Evolutionary conservation across 2,888 invertebrate species (phyloP), one percentile per base, ranked within the genome.

Genomic region (Perizoma flavofasciatum): DNA sequence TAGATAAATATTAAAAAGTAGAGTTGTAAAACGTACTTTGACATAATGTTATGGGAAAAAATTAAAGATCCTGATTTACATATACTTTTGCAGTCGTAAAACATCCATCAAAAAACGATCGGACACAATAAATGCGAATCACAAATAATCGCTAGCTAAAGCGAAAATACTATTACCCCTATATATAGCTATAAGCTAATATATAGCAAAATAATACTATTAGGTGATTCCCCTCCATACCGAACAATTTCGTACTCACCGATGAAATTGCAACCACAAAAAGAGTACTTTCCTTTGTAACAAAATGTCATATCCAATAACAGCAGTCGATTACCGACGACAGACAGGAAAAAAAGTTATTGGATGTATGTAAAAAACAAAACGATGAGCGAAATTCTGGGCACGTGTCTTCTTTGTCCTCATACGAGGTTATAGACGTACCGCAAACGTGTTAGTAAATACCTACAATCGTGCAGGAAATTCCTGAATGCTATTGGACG

Each of bases 361-460:
- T 64, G 61, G 60, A 49, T 52, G 55, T 22, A 22, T 22, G 22
- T 52, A 70, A 53, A 66, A 56, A 68, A 63, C 61, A 55, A 68
- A 69, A 67, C 65, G 72, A 72, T 70, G 72, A 67, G 65, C 68
- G 65, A 61, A 71, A 79, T 78, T 73, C 77, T 61, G 69, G 66
- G 67, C 79, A 77, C 78, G 78, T 71, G 71, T 67, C 66, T 59
- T 66, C 72, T 75, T 77, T 77, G 78, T 77, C 73, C 61, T 43
- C 50, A 65, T 62, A 64, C 68, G 73, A 77, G 72, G 77, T 68
- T 73, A 70, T 57, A 63, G 54, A 50, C 59, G 61, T 52, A 50
- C 63, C 63, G 55, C 62, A 60, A 54, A 55, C 54, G 59, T 54
- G 56, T 56, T 52, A 60, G 58, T 61, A 44, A 41, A 49, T 61